Conservation (phyloP, 2,113 vertebrate species). For the Chaetodon auriga region DNA sequence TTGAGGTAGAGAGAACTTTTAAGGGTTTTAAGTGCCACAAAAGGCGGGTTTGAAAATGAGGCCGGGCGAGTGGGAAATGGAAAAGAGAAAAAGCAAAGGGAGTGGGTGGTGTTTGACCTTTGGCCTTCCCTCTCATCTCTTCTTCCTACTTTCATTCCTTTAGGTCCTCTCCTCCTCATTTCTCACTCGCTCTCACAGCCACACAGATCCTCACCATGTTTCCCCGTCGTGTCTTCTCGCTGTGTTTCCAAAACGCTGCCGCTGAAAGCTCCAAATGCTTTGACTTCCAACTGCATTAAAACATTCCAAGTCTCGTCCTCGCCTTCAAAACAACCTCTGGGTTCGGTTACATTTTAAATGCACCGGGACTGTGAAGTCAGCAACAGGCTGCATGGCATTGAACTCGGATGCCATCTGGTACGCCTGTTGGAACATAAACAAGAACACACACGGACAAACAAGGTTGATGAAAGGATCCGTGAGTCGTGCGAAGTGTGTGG, state of each 20-base stretch:
- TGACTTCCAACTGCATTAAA: neutral
- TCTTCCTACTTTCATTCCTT: conserved; percentile 79
- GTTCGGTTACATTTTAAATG: conserved; percentile 14
- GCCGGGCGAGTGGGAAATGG: conserved; percentile 46
- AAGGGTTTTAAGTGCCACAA: conserved; percentile 20
- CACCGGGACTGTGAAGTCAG: neutral
- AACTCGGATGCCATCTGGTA: conserved; percentile 45
- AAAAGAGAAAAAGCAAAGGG: conserved; percentile 52
- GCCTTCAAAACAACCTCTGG: neutral
- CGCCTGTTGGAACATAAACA: conserved; percentile 58
- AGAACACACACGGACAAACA: conserved; percentile 63
- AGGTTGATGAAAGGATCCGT: conserved; percentile 48
- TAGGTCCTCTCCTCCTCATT: conserved; percentile 65
- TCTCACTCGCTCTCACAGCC: conserved; percentile 52
- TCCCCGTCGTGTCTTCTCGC: neutral
- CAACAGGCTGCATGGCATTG: conserved; percentile 14
- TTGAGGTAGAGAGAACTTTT: neutral
- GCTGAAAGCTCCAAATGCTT: neutral
- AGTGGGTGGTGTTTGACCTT: conserved; percentile 73
- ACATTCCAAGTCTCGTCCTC: neutral
- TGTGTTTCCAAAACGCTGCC: conserved; percentile 21
- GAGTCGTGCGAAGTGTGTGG: conserved; percentile 47
- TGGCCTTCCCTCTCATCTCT: conserved; percentile 64
- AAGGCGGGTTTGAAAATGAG: conserved; percentile 44
- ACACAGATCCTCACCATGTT: conserved; percentile 10